Base-by-base conservation (phyloP, 2,888 invertebrate genomes). In the Eupithecia centaureata region DNA sequence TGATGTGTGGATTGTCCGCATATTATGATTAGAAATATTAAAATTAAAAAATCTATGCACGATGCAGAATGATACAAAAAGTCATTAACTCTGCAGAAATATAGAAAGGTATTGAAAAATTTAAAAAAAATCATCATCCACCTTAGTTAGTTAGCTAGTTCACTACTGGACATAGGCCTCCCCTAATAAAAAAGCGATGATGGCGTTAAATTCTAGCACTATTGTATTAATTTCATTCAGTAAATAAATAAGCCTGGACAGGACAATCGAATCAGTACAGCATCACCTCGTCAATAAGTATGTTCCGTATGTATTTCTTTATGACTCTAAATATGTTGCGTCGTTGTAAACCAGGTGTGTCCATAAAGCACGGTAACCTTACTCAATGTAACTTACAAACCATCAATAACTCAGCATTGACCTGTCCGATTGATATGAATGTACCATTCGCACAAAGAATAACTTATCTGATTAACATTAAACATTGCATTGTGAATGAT, bases 391-490 rank as follows among this genome's bases (percentile, higher is more conserved):
- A 18, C 54, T n/a, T 8, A 52, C 52, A 27, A 18, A 27, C 15
- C 27, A 28, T 28, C 30, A 28, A 56, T 28, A 56, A 56, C 8
- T 18, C 30, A 30, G 10, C 54, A 56, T 56, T 56, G 54, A 56
- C n/a, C 54, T 28, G 54, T 56, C 54, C 15, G 54, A 30, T 28
- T 30, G 22, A n/a, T 28, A 56, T 56, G n/a, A 56, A 15, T 56
- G 30, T 54, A 28, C 2, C 30, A 56, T 56, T 56, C 28, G 28
- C 8, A 56, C n/a, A 56, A 56, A 56, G 28, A 56, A 56, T n/a
- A 27, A 56, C n/a, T n/a, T n/a, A 3, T 27, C 28, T 47, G 47
- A 22, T 22, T 56, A 32, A 28, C 56, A 30, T 57, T 30, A 32
- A 57, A 57, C 27, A 57, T 57, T 30, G 30, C 38, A 4, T 27